Percentiles rank a stretch among this genome's conserved stretches.
These are phyloP conservation scores for Hemiscyllium ocellatum DNA, from an alignment of 2,113 vertebrate genomes.

Conservation along the genomic window DNA sequence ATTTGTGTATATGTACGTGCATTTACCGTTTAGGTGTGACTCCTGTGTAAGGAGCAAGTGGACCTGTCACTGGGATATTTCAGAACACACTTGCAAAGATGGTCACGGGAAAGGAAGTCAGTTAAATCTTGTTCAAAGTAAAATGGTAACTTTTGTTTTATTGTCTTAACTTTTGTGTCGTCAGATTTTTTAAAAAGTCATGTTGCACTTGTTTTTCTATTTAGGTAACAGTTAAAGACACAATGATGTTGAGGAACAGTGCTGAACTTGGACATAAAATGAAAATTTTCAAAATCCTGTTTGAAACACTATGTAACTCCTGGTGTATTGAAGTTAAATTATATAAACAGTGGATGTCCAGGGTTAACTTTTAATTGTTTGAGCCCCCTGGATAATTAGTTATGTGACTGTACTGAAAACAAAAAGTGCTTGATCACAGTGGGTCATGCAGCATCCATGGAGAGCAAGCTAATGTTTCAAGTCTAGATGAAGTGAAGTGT, in stretches of 20 bases:
- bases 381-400: not conserved
- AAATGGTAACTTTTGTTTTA: slow-evolving; percentile 13
- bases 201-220: not conserved
- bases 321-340: not conserved
- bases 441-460: no score
- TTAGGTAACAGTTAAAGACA: not conserved
- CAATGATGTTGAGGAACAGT: not conserved
- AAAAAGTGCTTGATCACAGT: no score
- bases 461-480: no score
- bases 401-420: not conserved
- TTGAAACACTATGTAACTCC: not conserved
- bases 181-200: not conserved
- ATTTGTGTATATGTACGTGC: not conserved
- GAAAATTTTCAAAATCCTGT: not conserved
- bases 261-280: not conserved
- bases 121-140: slow-evolving; percentile 54
- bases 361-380: not conserved
- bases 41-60: slow-evolving; percentile 82
- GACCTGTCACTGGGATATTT: slow-evolving; percentile 84
- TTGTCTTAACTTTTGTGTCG: not conserved
- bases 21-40: slow-evolving; percentile 68
- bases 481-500: no score
- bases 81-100: slow-evolving; percentile 71
- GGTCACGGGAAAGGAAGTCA: slow-evolving; percentile 44
- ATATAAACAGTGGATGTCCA: not conserved